Conservation (phyloP, 2,888 invertebrate species). For the Drosophila cracens region DNA sequence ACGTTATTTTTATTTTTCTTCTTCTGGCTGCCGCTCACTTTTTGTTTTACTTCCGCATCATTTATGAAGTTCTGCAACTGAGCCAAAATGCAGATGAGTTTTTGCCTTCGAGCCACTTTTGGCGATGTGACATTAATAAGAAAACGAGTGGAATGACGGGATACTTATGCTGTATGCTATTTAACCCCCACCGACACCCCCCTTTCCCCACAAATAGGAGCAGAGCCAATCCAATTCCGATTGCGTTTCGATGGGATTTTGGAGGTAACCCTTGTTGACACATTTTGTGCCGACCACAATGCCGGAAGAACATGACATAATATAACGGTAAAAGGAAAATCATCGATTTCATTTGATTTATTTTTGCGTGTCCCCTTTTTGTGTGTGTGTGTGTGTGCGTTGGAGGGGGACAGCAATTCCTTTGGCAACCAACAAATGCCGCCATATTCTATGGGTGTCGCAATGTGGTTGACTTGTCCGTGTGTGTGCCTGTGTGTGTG, state of each 20-base stretch:
- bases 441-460: slow-evolving; percentile 45
- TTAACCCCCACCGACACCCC: too few relatives aligned
- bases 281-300: slow-evolving; percentile 20
- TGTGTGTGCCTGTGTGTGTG: slow-evolving; percentile 10
- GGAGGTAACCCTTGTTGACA: slow-evolving; percentile 54
- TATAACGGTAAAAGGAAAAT: slow-evolving; percentile 80
- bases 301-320: slow-evolving; percentile 77
- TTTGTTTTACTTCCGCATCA: slow-evolving; percentile 59
- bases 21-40: neutral
- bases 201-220: neutral
- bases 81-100: slow-evolving; percentile 61
- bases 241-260: slow-evolving; percentile 22
- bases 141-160: slow-evolving; percentile 14
- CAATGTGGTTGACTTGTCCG: slow-evolving; percentile 18
- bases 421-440: slow-evolving; percentile 54
- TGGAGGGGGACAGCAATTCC: slow-evolving; percentile 24
- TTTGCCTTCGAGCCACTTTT: slow-evolving; percentile 16
- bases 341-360: slow-evolving; percentile 80
- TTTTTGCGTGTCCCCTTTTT: slow-evolving; percentile 42
- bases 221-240: slow-evolving; percentile 13
- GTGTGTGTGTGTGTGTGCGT: neutral
- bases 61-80: slow-evolving; percentile 62
- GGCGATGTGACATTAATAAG: slow-evolving; percentile 30
- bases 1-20: neutral
- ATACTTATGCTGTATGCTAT: slow-evolving; percentile 17